Percentiles rank a stretch among this genome's conserved stretches.
Evolutionary conservation across 1,140 invertebrate species (phyloP).

Genomic region (Papilio machaon): DNA sequence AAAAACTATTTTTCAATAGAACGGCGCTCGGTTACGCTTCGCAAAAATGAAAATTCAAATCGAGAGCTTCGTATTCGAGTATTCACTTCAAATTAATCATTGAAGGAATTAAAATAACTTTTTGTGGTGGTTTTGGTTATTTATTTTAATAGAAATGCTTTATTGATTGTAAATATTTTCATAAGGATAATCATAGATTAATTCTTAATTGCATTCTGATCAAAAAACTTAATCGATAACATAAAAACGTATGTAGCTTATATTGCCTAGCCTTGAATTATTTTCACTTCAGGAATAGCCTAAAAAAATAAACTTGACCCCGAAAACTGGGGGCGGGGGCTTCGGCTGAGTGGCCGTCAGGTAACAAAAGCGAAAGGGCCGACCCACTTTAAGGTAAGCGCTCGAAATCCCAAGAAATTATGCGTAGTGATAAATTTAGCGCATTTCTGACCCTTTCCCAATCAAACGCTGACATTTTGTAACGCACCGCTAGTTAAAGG

Average conservation of each 20-base stretch:
- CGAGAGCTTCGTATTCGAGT: not conserved
- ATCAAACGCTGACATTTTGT: constrained; percentile 22
- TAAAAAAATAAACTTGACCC: constrained; percentile 19
- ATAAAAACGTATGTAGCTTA: not conserved
- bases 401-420: constrained; percentile 23
- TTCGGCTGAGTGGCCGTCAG: constrained; percentile 13
- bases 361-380: constrained; percentile 19
- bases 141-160: not conserved
- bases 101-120: not conserved
- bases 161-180: too few relatives aligned
- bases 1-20: constrained; percentile 17
- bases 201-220: too few relatives aligned
- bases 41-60: constrained; percentile 2
- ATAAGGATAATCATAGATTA: too few relatives aligned
- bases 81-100: not conserved
- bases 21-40: not conserved
- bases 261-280: not conserved
- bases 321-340: not conserved
- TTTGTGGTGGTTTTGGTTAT: not conserved
- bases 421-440: constrained; percentile 19
- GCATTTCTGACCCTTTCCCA: constrained; percentile 16
- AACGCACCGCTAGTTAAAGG: constrained; percentile 8
- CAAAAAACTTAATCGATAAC: not conserved
- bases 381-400: constrained; percentile 25
- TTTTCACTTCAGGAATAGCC: not conserved